These are phyloP conservation scores for Myiothlypis chrysogaster DNA, from an alignment of 2,797 vertebrate genomes.

Conservation along the genomic window DNA sequence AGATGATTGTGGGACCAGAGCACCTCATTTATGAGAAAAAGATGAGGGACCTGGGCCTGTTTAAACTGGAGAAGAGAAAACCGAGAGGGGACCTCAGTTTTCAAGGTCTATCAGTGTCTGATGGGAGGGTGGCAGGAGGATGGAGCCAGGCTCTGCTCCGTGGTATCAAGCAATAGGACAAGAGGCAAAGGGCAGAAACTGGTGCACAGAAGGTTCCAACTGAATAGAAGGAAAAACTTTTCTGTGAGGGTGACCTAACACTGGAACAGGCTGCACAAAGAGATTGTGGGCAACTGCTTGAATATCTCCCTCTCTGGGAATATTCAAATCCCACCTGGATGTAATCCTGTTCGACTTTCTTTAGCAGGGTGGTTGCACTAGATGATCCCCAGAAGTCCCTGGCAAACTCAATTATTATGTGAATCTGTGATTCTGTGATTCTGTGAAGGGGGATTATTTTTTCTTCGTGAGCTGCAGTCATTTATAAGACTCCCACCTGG, in stretches of 20 bases:
- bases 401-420: not conserved
- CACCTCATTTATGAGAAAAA: not conserved
- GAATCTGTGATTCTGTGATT: not conserved
- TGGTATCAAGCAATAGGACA: fast-evolving
- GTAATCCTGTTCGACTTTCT: not conserved
- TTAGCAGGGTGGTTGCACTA: not conserved
- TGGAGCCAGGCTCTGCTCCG: not conserved
- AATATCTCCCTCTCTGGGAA: not conserved
- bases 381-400: not conserved
- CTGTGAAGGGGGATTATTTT: not conserved
- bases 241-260: not conserved
- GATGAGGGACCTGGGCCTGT: not conserved
- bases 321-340: not conserved
- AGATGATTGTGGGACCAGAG: not conserved
- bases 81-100: not conserved
- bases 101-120: not conserved
- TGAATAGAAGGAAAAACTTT: not conserved
- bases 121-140: not conserved
- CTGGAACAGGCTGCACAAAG: not conserved
- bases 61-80: not conserved
- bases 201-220: not conserved
- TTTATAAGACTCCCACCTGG: not conserved
- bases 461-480: not conserved
- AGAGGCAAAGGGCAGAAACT: not conserved
- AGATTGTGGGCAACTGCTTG: not conserved